Base-by-base conservation (phyloP, 2,797 vertebrate genomes). In the Alosa sapidissima region DNA sequence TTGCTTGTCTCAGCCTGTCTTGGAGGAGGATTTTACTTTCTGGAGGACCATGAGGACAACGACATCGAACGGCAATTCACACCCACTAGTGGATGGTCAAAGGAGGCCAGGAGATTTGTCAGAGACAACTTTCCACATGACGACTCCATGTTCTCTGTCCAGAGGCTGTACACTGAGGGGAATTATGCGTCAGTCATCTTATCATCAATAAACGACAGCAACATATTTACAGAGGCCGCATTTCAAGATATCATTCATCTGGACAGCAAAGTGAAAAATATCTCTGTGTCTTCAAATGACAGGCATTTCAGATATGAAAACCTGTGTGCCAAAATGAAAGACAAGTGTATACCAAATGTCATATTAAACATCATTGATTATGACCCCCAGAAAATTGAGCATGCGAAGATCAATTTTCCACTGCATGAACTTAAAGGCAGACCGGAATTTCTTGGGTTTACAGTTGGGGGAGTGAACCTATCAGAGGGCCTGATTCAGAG, bases 41-140 rank as follows among this genome's bases (percentile, higher is more conserved):
- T 96, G 49, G 82, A 84, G 4, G 75, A 84, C 24, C 86, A 83
- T 0, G 47, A 89, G 54, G 89, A 92, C 10, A 94, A 96, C 49
- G 89, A 95, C 84, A 89, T 96, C 0, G 95, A 97, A 86, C 83
- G 3, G 0, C 95, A 96, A 52, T 96, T 95, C 88, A 96, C 95
- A 0, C 95, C 95, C 0, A 83, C 72, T 0, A 13, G 89, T n/a
- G 94, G 96, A 13, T 94, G 92, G 0, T 95, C 96, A 68, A 97
- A 97, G 87, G 82, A 2, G 0, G 94, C 95, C 2, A 92, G 95
- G 65, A 85, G 85, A 4, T 92, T 96, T 1, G 92, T 96, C 28
- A 88, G 1, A 65, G 83, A 28, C 0, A 86, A 90, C 54, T 96
- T 97, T 86, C 91, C 93, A 6, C 54, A 87, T 48, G 0, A 94